Percentiles rank a stretch among this genome's conserved stretches.
Evolutionary conservation across 2,888 invertebrate genomes (phyloP).

Genomic region (Chesias legatella): DNA sequence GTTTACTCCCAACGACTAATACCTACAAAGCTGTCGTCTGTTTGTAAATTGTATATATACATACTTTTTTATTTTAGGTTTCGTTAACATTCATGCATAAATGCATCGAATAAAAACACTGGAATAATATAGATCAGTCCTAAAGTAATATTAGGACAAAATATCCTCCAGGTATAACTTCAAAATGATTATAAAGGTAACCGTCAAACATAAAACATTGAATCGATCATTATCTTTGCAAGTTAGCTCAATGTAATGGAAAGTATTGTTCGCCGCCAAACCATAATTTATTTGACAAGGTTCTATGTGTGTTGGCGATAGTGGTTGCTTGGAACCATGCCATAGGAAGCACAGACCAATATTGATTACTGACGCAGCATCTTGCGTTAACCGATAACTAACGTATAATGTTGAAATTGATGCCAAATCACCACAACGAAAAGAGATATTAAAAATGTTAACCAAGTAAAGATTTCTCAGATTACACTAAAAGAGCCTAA

Average conservation of each 20-base stretch:
- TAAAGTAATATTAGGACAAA: too few relatives aligned
- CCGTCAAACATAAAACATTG: constrained; percentile 3
- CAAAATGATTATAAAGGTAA: not conserved
- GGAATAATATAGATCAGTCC: too few relatives aligned
- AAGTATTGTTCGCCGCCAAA: constrained; percentile 51
- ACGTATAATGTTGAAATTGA: not conserved
- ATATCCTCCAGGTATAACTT: too few relatives aligned
- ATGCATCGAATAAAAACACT: too few relatives aligned
- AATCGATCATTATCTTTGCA: constrained; percentile 24
- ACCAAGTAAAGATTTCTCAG: too few relatives aligned
- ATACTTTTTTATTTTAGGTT: too few relatives aligned
- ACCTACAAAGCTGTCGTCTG: too few relatives aligned
- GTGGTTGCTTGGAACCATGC: constrained; percentile 62
- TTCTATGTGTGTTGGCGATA: constrained; percentile 41
- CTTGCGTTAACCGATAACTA: constrained; percentile 26
- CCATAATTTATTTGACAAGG: constrained; percentile 59
- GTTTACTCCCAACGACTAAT: too few relatives aligned
- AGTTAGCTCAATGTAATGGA: constrained; percentile 57
- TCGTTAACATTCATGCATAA: too few relatives aligned
- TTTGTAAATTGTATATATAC: too few relatives aligned
- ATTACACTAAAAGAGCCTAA: too few relatives aligned
- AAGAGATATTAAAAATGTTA: too few relatives aligned
- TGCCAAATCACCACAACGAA: not conserved
- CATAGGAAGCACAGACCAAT: constrained; percentile 47
- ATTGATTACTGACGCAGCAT: constrained; percentile 34